These are phyloP conservation scores for Hydractinia echinata DNA, from an alignment of 30 jellyfish, hydroid and myxozoan genomes.

Conservation along the genomic window DNA sequence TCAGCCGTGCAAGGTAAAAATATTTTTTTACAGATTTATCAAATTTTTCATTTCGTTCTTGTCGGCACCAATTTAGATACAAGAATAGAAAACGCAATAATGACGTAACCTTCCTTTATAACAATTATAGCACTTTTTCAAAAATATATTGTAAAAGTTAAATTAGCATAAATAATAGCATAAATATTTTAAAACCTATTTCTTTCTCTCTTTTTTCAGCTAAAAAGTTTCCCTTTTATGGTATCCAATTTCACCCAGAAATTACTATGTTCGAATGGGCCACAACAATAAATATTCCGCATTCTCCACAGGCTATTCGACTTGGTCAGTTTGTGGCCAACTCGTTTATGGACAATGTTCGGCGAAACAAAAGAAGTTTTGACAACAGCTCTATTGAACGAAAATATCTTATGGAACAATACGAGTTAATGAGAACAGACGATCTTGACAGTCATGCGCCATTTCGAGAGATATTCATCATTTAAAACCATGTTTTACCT, in stretches of 20 bases:
- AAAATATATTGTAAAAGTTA: no score
- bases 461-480: no score
- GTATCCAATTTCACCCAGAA: conserved; percentile 91
- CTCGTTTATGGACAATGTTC: conserved; percentile 48
- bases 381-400: conserved; percentile 27
- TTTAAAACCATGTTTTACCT: no score
- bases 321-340: conserved; percentile 37
- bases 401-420: neutral
- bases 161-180: no score
- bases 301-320: conserved; percentile 30
- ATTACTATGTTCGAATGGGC: conserved; percentile 48
- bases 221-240: conserved; percentile 64
- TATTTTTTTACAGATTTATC: neutral
- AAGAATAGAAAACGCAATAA: no score
- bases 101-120: no score
- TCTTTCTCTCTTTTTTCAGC: conserved; percentile 34
- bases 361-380: conserved; percentile 36
- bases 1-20: conserved; percentile 53
- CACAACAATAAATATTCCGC: conserved; percentile 52
- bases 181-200: no score
- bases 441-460: no score
- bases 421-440: no score
- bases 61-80: no score
- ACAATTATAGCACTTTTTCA: no score
- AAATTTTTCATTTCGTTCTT: no score